Evolutionary conservation across 2,113 vertebrate genomes (phyloP), one percentile per base, ranked within the genome.

Genomic region (Percina caprodes): DNA sequence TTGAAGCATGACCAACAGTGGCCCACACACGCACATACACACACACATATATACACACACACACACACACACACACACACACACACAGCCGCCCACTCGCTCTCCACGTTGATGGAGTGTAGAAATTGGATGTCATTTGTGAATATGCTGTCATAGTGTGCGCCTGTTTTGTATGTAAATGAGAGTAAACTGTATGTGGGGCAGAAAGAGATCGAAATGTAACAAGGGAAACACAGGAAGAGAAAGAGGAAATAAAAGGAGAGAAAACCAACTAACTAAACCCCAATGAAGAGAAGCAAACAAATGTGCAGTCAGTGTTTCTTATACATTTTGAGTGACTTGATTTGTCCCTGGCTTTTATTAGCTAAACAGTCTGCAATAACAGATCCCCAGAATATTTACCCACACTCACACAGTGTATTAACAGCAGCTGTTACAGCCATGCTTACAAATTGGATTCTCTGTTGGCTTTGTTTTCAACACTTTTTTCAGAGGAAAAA

Each of bases 91-190:
- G 49, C 73, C 45, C 33, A 55, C 49, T 33, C 54, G 30, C 24
- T 30, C 5, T 58, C 24, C 56, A 54, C 52, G 30, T 58, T 58
- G 56, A 58, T 58, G n/a, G 54, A 55, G 59, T 45, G 65, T 39
- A 55, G 62, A 70, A 75, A 84, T 79, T 62, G 71, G 62, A 69
- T 84, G 52, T 71, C 65, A 79, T 84, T 84, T 69, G 69, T 69
- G 70, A 69, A 56, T 51, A n/a, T 49, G 39, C 66, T 68, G 61
- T 58, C 35, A 56, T 59, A 30, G 39, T 33, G 55, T 59, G 66
- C 33, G 62, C 46, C 56, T 76, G 30, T 55, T 58, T 84, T 76
- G 30, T 55, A 63, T 84, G 74, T 68, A 79, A 79, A 79, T 69
- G 23, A 52, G 46, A 68, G 76, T 77, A 69, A 86, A 70, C 70